Evolutionary conservation across 2,888 invertebrate genomes (phyloP), one percentile per base, ranked within the genome.

Genomic region (Calliphora vomitoria): DNA sequence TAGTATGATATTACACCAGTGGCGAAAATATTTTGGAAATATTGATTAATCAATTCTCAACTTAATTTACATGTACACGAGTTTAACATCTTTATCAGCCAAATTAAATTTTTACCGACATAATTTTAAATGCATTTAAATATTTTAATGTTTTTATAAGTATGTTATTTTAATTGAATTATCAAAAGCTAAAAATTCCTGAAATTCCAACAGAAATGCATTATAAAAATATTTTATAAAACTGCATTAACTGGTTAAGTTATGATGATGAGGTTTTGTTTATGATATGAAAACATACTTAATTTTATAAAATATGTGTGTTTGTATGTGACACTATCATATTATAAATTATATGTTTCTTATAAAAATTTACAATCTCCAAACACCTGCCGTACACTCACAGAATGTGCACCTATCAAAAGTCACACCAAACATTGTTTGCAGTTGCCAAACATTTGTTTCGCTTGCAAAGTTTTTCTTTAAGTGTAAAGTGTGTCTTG

Each of bases 171-270:
- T 38, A 72, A 55, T 72, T 72, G 53, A 72, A 55, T 38, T 72
- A 55, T 72, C 20, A 72, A 35, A 60, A 31, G 13, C 44, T 15
- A 69, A 15, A 50, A 69, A 31, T 50, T 69, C 47, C 68, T 31
- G 15, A 47, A 31, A 44, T 66, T 66, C 44, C 66, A 47, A 25
- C 3, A 11, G 20, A 66, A 66, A 44, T 25, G 25, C 44, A 68
- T 35, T 20, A n/a, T n/a, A n/a, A n/a, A n/a, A n/a, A 44, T 20
- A n/a, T 66, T 20, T 44, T 25, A 13, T 3, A 5, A 20, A 47
- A 20, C 66, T 20, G 50, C 50, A 71, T 11, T 41, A 53, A 71
- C 69, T 35, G 53, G 69, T 71, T 71, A 71, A 71, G 53, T 69
- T 13, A 3, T 35, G 58, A 25, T 47, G 31, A 25, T 25, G 38